Conservation (phyloP, 2,888 invertebrate genomes). For the Lasioglossum malachurum region DNA sequence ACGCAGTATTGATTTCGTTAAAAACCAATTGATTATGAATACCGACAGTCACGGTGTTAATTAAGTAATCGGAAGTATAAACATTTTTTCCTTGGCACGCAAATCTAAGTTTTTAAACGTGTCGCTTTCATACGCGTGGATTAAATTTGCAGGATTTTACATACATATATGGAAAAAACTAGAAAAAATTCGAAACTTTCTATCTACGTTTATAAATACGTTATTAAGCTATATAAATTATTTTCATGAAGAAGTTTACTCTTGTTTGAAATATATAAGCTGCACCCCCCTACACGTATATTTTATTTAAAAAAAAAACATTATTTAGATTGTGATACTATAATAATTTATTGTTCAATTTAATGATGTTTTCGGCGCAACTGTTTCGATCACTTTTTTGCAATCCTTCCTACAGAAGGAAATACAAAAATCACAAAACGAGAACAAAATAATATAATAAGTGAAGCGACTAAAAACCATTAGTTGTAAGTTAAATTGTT, state of each 20-base stretch:
- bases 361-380: too few species aligned
- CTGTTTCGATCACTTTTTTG: too few species aligned
- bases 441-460: too few species aligned
- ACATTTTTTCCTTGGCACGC: slow-evolving; percentile 45
- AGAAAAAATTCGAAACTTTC: background rate
- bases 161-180: background rate
- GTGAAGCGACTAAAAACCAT: too few species aligned
- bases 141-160: background rate
- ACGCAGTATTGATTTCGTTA: background rate
- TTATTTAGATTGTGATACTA: background rate
- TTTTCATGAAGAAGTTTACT: slow-evolving; percentile 10
- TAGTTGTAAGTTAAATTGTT: too few species aligned
- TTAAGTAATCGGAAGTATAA: slow-evolving; percentile 33
- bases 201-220: background rate
- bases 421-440: too few species aligned
- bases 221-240: background rate
- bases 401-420: too few species aligned
- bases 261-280: slow-evolving; percentile 13
- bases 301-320: background rate
- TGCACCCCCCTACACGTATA: background rate
- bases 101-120: slow-evolving; percentile 27
- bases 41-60: slow-evolving; percentile 6
- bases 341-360: too few species aligned
- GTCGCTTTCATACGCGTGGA: slow-evolving; percentile 17
- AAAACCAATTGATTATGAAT: background rate